Percentiles rank a stretch among this genome's conserved stretches.
Evolutionary conservation across 2,888 invertebrate genomes (phyloP).

Genomic region (Ischnus inquisitorius): DNA sequence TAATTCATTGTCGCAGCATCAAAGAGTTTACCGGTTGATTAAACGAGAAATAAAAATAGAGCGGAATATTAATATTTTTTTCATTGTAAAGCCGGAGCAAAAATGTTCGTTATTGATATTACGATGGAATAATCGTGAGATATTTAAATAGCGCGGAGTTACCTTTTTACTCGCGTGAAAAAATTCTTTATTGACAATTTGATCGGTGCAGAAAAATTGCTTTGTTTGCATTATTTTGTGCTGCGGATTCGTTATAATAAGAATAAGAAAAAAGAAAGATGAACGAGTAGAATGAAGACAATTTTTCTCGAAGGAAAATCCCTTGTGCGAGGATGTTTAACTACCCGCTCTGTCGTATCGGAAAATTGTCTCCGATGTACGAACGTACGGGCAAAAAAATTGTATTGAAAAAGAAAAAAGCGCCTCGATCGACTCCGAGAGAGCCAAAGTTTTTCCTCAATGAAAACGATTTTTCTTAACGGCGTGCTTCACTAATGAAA

Average conservation of each 20-base stretch:
- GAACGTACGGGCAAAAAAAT: background rate
- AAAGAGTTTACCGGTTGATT: background rate
- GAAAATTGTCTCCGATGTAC: slow-evolving; percentile 2
- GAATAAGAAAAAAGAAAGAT: background rate
- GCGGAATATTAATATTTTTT: background rate
- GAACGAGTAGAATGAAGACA: background rate
- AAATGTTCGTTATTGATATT: background rate
- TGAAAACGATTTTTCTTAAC: background rate
- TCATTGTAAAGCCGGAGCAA: background rate
- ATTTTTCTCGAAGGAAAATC: background rate
- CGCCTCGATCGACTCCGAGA: background rate
- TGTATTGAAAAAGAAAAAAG: background rate
- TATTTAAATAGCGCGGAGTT: background rate
- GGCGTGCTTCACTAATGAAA: slow-evolving; percentile 4
- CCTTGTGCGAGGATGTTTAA: background rate
- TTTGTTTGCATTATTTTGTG: too few relatives aligned
- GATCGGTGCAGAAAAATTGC: background rate
- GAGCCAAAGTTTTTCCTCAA: background rate
- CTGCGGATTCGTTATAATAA: background rate
- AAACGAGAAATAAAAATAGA: background rate
- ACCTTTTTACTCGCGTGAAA: background rate
- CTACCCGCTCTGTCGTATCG: background rate
- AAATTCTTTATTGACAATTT: background rate
- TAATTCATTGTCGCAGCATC: background rate
- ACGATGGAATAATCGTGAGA: background rate